Evolutionary conservation across 1,140 invertebrate genomes (phyloP).

Genomic region (Drosophila guanche): DNA sequence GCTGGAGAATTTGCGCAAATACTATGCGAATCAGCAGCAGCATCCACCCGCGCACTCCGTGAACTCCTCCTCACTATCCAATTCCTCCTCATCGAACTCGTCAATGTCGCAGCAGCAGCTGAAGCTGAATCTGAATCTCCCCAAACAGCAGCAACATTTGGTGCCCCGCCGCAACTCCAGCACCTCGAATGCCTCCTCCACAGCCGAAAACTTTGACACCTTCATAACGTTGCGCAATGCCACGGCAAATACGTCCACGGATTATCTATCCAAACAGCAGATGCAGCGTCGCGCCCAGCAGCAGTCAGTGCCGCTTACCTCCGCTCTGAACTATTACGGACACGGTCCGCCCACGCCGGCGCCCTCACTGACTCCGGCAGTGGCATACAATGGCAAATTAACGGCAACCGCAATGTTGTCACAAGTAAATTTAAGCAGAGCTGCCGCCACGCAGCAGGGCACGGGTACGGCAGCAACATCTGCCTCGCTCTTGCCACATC

Average conservation of each 20-base stretch:
- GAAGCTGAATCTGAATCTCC: constrained; percentile 39
- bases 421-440: constrained; percentile 72
- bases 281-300: constrained; percentile 44
- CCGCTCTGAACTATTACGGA: constrained; percentile 74
- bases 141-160: constrained; percentile 55
- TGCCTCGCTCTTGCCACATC: constrained; percentile 2
- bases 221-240: constrained; percentile 75
- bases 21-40: constrained; percentile 77
- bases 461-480: constrained; percentile 15
- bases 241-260: constrained; percentile 38
- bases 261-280: constrained; percentile 57
- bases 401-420: constrained; percentile 77
- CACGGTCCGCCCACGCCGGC: constrained; percentile 39
- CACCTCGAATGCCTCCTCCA: constrained; percentile 78
- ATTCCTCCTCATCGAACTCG: constrained; percentile 79
- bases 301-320: constrained; percentile 56
- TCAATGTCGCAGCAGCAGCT: constrained; percentile 72
- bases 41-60: constrained; percentile 75
- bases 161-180: constrained; percentile 70
- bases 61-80: constrained; percentile 78
- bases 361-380: constrained; percentile 35
- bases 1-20: constrained; percentile 79
- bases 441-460: constrained; percentile 42
- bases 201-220: constrained; percentile 78
- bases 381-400: constrained; percentile 77